Evolutionary conservation across 2,888 invertebrate species (phyloP), one percentile per base, ranked within the genome.

Genomic region (Fissipunctia ypsillon): DNA sequence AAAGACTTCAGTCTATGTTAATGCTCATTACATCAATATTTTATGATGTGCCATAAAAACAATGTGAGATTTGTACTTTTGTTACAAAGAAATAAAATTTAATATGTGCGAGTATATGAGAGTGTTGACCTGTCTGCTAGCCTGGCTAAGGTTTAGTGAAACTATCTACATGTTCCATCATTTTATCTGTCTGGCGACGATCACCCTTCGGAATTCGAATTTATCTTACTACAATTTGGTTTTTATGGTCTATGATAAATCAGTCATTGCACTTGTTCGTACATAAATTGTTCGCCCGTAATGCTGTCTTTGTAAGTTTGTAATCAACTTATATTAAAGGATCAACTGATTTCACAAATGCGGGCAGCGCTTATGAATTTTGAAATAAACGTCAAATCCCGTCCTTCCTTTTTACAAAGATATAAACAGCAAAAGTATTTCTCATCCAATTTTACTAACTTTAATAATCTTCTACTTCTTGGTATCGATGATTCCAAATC

Each of bases 101-200:
- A 71, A 78, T 81, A 68, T 66, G 50, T 52, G 38, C 50, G 14
- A 56, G 52, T 75, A 72, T 77, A 86, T 63, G 79, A 79, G 88
- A 63, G 45, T 78, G 54, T 81, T 86, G 87, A 83, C 85, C 86
- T 83, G 86, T 84, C 84, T 87, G 76, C 80, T 76, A 73, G 84
- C 82, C 84, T 88, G 77, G 74, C 38, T 64, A 43, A 65, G 43
- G 59, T 78, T 71, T 70, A 52, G 45, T 59, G 28, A 61, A 74
- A 72, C 67, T 60, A 56, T 64, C 69, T 68, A 64, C 12, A 65
- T 57, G 57, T 52, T 69, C 45, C 25, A 54, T 65, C 25, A 52
- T 50, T 80, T 65, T 56, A 78, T 82, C 38, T 67, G 83, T 77
- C 78, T 82, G 66, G 63, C 25, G 48, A 48, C 48, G 66, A 77